phyloP scores from a whole-genome alignment of 53 echinoderm and acorn worm genomes.

The Actinopyga echinites region DNA sequence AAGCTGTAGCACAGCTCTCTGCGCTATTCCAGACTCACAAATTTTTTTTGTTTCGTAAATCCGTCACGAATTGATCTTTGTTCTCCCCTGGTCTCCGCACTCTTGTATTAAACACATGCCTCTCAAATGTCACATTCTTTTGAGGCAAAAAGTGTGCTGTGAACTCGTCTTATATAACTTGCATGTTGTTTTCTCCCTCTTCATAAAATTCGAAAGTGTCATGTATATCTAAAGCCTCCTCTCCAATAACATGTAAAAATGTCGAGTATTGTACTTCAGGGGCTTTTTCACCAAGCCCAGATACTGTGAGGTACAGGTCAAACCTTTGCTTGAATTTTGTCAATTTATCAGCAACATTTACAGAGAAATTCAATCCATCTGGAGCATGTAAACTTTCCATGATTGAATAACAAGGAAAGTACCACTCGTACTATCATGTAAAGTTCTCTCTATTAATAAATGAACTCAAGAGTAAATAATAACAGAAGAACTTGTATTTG shows the following conservation, averaged over 20 bases:
- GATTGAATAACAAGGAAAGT: no score
- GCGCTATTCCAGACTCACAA: no score
- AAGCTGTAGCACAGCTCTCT: neutral
- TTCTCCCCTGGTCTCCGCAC: neutral
- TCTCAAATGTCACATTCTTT: neutral
- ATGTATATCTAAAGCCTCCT: slow-evolving; percentile 55
- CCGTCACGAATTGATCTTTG: neutral
- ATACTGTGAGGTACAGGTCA: slow-evolving; percentile 42
- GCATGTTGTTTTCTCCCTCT: neutral
- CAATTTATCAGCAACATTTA: slow-evolving; percentile 47
- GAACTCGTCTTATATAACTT: neutral
- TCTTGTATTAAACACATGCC: slow-evolving; percentile 19
- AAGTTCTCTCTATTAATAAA: no score
- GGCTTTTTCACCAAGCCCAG: slow-evolving; percentile 53
- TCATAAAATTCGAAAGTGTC: slow-evolving; percentile 25
- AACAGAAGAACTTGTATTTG: no score
- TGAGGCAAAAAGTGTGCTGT: neutral
- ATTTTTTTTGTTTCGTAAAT: neutral
- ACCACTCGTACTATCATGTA: no score
- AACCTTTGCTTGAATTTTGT: slow-evolving; percentile 48
- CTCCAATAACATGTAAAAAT: slow-evolving; percentile 43
- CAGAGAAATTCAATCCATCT: neutral
- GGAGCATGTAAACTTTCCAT: neutral
- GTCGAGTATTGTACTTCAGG: slow-evolving; percentile 9
- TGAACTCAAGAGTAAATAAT: no score